Conservation (phyloP, 2,113 vertebrate species). For the Zeus faber region DNA sequence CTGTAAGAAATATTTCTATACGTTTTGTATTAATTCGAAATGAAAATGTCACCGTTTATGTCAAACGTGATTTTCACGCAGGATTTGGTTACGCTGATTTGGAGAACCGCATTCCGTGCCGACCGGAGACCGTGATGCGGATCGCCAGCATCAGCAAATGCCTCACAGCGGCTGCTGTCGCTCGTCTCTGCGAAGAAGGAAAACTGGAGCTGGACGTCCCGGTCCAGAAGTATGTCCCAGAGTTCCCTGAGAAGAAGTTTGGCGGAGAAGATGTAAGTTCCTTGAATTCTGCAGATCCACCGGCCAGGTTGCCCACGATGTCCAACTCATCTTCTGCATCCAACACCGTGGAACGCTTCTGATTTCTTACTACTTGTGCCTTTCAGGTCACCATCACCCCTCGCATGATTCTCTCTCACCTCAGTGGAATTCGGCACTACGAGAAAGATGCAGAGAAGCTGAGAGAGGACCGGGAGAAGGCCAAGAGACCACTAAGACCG, state of each 20-base stretch:
- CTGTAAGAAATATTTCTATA: too few relatives aligned
- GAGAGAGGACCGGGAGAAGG: constrained; percentile 81
- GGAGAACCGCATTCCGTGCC: constrained; percentile 88
- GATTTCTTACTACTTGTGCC: too few relatives aligned
- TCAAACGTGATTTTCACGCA: too few relatives aligned
- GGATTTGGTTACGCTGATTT: constrained; percentile 92
- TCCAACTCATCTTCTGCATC: too few relatives aligned
- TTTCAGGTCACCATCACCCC: constrained; percentile 88
- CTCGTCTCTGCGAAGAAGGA: constrained; percentile 88
- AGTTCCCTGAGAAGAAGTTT: constrained; percentile 92
- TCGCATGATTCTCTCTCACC: constrained; percentile 88
- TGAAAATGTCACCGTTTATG: too few relatives aligned
- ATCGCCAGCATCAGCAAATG: constrained; percentile 98
- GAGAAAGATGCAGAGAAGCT: constrained; percentile 92
- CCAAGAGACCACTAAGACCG: constrained; percentile 74
- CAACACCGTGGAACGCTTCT: too few relatives aligned
- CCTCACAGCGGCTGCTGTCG: constrained; percentile 87
- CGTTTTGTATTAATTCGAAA: too few relatives aligned
- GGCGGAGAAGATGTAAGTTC: constrained; percentile 86
- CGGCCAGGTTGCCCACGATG: too few relatives aligned
- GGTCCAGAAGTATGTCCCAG: constrained; percentile 92
- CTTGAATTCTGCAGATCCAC: too few relatives aligned
- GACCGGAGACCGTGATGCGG: constrained; percentile 87
- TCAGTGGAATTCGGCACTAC: constrained; percentile 97
- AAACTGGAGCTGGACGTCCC: constrained; percentile 89